A percentile compares a stretch with the other conserved stretches of the same genome.
phyloP scores from a whole-genome alignment of 1,140 invertebrate species.

The Tyrophagus putrescentiae region DNA sequence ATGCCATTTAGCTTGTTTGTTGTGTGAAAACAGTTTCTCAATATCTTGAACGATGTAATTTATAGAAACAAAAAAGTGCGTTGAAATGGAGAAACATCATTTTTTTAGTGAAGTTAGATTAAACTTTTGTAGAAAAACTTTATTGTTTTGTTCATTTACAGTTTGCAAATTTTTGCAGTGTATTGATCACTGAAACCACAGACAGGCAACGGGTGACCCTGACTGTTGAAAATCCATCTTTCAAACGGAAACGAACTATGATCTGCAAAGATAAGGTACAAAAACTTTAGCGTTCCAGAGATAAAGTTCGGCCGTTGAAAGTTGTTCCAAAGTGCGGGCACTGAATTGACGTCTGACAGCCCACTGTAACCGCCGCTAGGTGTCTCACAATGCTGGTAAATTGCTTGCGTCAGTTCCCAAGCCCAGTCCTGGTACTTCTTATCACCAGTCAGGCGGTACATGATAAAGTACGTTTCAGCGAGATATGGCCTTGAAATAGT shows the following conservation, averaged over 20 bases:
- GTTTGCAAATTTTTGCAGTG: too few relatives aligned
- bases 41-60: too few relatives aligned
- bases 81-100: too few relatives aligned
- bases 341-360: background rate
- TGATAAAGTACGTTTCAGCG: background rate
- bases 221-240: background rate
- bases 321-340: background rate
- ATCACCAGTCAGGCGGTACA: background rate
- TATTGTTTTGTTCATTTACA: too few relatives aligned
- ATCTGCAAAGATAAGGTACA: background rate
- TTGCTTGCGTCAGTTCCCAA: background rate
- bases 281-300: background rate
- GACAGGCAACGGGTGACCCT: background rate
- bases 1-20: too few relatives aligned
- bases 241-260: background rate
- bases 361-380: background rate
- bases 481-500: background rate
- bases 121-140: too few relatives aligned
- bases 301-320: background rate
- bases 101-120: too few relatives aligned
- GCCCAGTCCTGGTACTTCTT: background rate
- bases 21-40: too few relatives aligned
- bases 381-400: background rate
- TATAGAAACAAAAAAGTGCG: too few relatives aligned
- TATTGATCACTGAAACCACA: too few relatives aligned